Evolutionary conservation across 2,797 vertebrate species (phyloP), one percentile per base, ranked within the genome.

Genomic region (Craterocephalus amniculus): DNA sequence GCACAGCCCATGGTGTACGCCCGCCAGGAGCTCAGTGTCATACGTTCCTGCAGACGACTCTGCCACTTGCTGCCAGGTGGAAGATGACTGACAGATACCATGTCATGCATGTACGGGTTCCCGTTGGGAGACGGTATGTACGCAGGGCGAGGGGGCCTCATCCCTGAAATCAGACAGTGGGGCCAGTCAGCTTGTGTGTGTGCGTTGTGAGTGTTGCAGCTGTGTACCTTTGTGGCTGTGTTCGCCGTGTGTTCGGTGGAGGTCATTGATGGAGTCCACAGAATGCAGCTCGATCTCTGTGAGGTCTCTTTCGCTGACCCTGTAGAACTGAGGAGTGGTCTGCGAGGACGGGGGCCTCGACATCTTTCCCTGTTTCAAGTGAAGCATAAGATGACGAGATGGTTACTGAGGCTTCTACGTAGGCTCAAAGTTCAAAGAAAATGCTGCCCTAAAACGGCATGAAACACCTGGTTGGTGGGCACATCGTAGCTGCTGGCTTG

Each of bases 191-290:
- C 13, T 16, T 73, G 60, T 73, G 49, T 58, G 1, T 20, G 10
- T 72, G 61, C 35, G 20, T 43, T 5, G 70, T 48, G 32, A 78
- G 22, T 40, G 11, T 49, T 3, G 18, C n/a, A 13, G 1, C 0
- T 43, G 29, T 27, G 6, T 26, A 89, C 90, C 88, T 88, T 88
- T 91, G 57, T 87, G 86, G 75, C 69, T 71, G 72, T 90, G 85
- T 18, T 92, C 91, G 0, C 22, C 63, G 68, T 92, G 89, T 7
- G 76, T 89, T 55, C 94, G 93, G 81, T 98, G 95, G 29, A 99
- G 93, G 82, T 99, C 97, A 0, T 94, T 98, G 90, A 99, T 98
- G 79, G 97, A 99, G 80, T 97, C 96, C 78, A 98, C 97, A 0
- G 88, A 94, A 56, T 94, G 94, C 24, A 99, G 93, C 83, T 91